Evolutionary conservation across 2,113 vertebrate species (phyloP).

Genomic region (Elephas maximus): DNA sequence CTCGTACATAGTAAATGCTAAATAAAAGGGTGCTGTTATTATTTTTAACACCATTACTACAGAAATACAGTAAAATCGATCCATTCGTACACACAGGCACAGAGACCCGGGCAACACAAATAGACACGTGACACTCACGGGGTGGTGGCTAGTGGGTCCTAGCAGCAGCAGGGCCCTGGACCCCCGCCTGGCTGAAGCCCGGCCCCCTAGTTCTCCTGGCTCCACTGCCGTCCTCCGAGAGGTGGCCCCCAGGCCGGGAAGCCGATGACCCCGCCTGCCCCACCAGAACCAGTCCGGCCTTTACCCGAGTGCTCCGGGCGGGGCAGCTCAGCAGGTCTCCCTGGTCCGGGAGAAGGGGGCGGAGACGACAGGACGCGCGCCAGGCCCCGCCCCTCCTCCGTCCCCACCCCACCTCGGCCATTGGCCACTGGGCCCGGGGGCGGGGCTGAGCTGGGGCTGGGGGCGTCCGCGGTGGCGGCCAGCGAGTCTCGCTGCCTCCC

Average conservation of each 20-base stretch:
- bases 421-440: conserved; percentile 69
- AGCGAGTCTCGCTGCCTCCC: conserved; percentile 72
- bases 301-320: conserved; percentile 23
- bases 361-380: conserved; percentile 72
- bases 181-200: not conserved
- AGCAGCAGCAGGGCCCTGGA: not conserved
- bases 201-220: not conserved
- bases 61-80: conserved; percentile 25
- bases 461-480: conserved; percentile 78
- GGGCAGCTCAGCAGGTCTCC: conserved; percentile 76
- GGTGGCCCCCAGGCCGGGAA: not conserved
- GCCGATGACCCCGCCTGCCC: not conserved
- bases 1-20: not conserved
- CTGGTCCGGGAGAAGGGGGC: conserved; percentile 69
- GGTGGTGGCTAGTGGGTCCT: conserved; percentile 26
- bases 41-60: conserved; percentile 40
- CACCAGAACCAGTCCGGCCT: not conserved
- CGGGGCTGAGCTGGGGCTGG: conserved; percentile 78
- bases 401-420: conserved; percentile 8
- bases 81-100: conserved; percentile 53
- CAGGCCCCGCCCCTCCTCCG: not conserved
- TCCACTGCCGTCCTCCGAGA: not conserved
- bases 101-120: not conserved
- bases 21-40: not conserved
- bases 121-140: conserved; percentile 61